These are phyloP conservation scores for Pararge aegeria DNA, from an alignment of 1,140 invertebrate species.

Conservation along the genomic window DNA sequence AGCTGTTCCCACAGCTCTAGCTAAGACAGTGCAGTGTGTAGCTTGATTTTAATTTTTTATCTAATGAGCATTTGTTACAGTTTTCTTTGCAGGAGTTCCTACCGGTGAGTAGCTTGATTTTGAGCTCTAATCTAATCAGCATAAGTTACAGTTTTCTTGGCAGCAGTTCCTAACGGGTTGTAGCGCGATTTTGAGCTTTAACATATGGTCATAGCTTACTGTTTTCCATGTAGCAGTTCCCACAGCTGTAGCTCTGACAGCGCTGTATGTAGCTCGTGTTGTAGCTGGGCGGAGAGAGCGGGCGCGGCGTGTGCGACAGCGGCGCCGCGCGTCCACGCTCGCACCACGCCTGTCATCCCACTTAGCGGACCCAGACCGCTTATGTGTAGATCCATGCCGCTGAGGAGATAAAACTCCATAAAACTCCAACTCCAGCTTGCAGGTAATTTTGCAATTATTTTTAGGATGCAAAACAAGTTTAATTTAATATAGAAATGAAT, in stretches of 20 bases:
- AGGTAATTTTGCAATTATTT: no score
- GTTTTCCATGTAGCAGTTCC: constrained; percentile 42
- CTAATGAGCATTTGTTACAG: no score
- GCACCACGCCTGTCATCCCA: constrained; percentile 42
- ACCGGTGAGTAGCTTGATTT: no score
- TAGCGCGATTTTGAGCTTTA: not conserved
- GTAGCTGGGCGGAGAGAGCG: constrained; percentile 45
- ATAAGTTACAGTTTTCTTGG: no score
- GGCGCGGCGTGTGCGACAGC: constrained; percentile 45
- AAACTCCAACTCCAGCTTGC: no score
- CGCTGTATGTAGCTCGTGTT: constrained; percentile 46
- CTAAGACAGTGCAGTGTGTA: no score
- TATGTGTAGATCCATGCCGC: constrained; percentile 57
- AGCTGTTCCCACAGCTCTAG: not conserved
- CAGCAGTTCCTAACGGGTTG: no score
- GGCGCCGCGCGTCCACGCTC: constrained; percentile 52
- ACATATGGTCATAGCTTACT: not conserved
- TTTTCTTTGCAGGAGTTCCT: no score
- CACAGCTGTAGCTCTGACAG: constrained; percentile 50
- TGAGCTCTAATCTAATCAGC: no score
- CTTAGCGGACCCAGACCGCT: constrained; percentile 60
- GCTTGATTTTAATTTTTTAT: no score
- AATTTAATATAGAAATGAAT: no score
- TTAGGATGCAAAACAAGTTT: no score
- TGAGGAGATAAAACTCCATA: constrained; percentile 14